Conservation (phyloP, 2,888 invertebrate species). For the Chydorus sphaericus region DNA sequence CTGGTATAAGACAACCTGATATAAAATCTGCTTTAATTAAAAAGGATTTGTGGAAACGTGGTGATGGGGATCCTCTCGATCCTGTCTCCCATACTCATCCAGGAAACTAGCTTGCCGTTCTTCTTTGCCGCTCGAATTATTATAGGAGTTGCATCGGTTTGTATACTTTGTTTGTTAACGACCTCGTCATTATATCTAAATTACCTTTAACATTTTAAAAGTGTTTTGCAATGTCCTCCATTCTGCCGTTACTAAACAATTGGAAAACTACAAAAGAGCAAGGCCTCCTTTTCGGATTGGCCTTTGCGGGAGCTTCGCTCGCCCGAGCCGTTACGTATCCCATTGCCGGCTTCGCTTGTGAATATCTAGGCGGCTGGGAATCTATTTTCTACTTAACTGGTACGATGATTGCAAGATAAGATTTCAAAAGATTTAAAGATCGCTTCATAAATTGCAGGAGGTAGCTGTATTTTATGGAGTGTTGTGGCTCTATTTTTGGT, state of each 20-base stretch:
- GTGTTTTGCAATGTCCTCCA: neutral
- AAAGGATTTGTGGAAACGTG: neutral
- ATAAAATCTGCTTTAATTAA: neutral
- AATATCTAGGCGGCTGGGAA: slow-evolving; percentile 41
- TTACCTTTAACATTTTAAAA: too few species aligned
- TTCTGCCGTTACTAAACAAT: neutral
- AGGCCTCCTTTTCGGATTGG: slow-evolving; percentile 21
- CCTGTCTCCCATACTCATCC: neutral
- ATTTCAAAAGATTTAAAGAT: too few species aligned
- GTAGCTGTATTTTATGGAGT: slow-evolving; percentile 32
- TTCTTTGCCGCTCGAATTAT: neutral
- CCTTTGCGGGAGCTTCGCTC: slow-evolving; percentile 33
- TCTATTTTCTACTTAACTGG: slow-evolving; percentile 43
- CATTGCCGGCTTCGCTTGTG: slow-evolving; percentile 39
- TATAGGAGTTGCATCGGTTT: neutral
- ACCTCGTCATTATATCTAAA: neutral
- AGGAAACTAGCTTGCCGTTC: neutral
- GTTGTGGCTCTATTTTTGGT: slow-evolving; percentile 28
- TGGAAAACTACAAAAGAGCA: slow-evolving; percentile 9
- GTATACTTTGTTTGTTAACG: too few species aligned
- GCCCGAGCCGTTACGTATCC: slow-evolving; percentile 38
- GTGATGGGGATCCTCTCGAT: neutral
- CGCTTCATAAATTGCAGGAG: slow-evolving; percentile 24
- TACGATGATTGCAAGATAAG: slow-evolving; percentile 23
- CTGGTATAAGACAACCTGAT: too few species aligned